Evolutionary conservation across 2,888 invertebrate species (phyloP).

Genomic region (Agapostemon virescens): DNA sequence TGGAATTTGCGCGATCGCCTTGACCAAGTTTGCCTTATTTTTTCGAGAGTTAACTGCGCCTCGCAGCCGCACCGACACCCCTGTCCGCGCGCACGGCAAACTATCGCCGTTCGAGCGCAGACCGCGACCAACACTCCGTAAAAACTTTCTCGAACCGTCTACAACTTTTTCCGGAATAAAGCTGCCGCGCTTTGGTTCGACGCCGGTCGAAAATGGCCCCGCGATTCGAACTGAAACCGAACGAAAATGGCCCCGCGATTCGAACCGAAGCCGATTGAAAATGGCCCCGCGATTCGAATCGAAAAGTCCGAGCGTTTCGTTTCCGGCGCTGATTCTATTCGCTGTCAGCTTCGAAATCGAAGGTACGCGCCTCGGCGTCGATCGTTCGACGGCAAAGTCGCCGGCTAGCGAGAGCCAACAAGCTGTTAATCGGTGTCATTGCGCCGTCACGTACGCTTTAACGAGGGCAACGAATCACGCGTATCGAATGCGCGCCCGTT

Average conservation of each 20-base stretch:
- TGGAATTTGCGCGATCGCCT: constrained; percentile 17
- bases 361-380: constrained; percentile 55
- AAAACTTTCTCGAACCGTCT: neutral
- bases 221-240: neutral
- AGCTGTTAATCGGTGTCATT: constrained; percentile 66
- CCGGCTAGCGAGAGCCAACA: constrained; percentile 56
- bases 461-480: constrained; percentile 65
- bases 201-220: neutral
- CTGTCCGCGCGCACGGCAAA: neutral
- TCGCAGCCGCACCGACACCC: neutral
- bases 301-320: too few relatives aligned
- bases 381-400: constrained; percentile 58
- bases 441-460: constrained; percentile 64
- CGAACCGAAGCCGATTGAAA: too few relatives aligned
- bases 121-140: neutral
- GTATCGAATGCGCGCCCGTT: constrained; percentile 50
- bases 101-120: neutral
- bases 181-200: neutral
- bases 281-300: too few relatives aligned
- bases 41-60: constrained; percentile 1
- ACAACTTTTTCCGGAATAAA: neutral
- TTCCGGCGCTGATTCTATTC: constrained; percentile 36
- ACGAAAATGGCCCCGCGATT: neutral
- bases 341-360: constrained; percentile 57
- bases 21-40: constrained; percentile 19